phyloP scores from a whole-genome alignment of 2,113 vertebrate species.

The Alethe diademata region DNA sequence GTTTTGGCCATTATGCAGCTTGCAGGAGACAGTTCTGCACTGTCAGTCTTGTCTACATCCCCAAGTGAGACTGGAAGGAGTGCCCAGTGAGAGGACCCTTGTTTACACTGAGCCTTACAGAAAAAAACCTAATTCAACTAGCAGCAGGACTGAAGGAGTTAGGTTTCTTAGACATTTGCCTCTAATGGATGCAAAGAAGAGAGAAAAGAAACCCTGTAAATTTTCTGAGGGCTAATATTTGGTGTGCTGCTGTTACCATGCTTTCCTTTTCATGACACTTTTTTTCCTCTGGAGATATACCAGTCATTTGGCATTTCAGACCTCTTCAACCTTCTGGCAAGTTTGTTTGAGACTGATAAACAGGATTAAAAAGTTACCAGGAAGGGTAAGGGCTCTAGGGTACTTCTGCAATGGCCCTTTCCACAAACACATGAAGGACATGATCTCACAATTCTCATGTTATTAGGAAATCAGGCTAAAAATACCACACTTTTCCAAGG shows the following conservation, averaged over 20 bases:
- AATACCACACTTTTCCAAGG: constrained; percentile 1
- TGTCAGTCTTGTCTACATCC: not conserved
- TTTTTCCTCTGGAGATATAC: not conserved
- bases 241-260: not conserved
- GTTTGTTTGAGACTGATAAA: not conserved
- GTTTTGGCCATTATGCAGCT: not conserved
- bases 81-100: not conserved
- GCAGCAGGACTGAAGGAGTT: not conserved
- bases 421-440: not conserved
- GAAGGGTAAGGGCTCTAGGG: not conserved
- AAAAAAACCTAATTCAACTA: not conserved
- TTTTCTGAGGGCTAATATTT: not conserved
- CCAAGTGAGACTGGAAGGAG: not conserved
- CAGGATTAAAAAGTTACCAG: not conserved
- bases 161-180: not conserved
- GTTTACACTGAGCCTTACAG: not conserved
- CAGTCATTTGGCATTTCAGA: not conserved
- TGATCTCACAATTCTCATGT: not conserved
- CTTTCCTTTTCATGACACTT: not conserved
- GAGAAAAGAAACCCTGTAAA: not conserved
- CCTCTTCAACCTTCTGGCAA: not conserved
- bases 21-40: not conserved
- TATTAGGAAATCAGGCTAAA: constrained; percentile 31
- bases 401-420: not conserved
- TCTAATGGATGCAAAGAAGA: not conserved